Base-by-base conservation (phyloP, 2,113 vertebrate genomes). In the Nanorana parkeri region DNA sequence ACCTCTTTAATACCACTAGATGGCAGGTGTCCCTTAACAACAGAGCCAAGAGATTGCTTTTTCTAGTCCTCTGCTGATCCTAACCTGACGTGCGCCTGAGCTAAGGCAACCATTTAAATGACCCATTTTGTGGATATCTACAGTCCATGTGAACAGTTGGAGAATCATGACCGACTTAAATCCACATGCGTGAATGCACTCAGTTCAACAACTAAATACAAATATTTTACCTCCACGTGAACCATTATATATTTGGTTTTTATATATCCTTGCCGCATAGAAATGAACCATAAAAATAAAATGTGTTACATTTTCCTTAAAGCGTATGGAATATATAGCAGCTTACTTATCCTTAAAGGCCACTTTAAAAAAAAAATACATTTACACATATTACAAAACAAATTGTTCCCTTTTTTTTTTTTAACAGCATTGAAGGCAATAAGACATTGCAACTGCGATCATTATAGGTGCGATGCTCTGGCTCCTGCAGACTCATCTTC, bases 51-150 rank as follows among this genome's bases (percentile, higher is more conserved):
- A 74, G 26, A 6, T 74, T 2, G 29, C 2, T 60, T 15, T 56
- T 28, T 52, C 51, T 2, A 19, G 67, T 51, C 51, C 51, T 10
- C 24, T n/a, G 17, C 24, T 1, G 19, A 56, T 15, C n/a, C 19
- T 20, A 24, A 56, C 17, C 6, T 0, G 17, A 54, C 55, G 17
- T 17, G 5, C 56, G 23, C 23, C 15, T 73, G 28, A 73, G 28
- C 52, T 88, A 83, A 84, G 79, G 66, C 83, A 61, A 87, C 87
- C 21, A 88, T 85, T 47, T 78, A 67, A 86, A 54, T 83, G 78
- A 90, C 47, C 68, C 51, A 71, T 55, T 69, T 69, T 71, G 68
- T 61, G 26, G 16, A 26, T 71, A 54, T 71, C 24, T 71, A 17
- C 68, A 71, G 51, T 54, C 54, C 21, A 54, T 54, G 47, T 47